Evolutionary conservation across 2,888 invertebrate species (phyloP), one percentile per base, ranked within the genome.

Genomic region (Noctua comes): DNA sequence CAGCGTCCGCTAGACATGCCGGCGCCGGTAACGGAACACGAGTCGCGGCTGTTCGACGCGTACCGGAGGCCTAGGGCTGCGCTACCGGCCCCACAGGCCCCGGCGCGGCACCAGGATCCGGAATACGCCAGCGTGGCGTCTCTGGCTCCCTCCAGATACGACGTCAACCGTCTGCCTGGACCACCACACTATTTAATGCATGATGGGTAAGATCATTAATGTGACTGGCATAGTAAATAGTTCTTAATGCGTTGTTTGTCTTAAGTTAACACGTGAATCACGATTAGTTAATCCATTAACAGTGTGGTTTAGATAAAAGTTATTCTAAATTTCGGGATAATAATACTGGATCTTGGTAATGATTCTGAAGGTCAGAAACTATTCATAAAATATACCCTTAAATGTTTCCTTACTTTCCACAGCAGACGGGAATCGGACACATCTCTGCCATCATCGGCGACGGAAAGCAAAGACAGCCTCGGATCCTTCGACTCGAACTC

Each of bases 401-500:
- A 40, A 40, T 40, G 40, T 40, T 40, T 40, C 59, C 21, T 74
- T 57, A 62, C 66, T 43, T 51, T 21, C 93, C 93, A 48, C 93
- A 96, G 96, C 86, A 96, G 97, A 82, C 94, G 98, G 89, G 97
- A 98, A 91, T 97, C 98, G 0, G 97, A 97, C 87, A 97, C 97
- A 62, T 97, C 97, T 2, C 93, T 97, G 83, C 97, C 97, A 75
- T 98, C 98, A 68, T 98, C 98, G 57, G 97, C 97, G 70, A 97
- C 97, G 83, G 97, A 97, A 85, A 98, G 97, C 92, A 98, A 98
- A 93, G 98, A 98, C 93, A 98, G 98, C 91, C 96, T 98, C 86
- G 97, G 97, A 86, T 98, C 98, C 66, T 97, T 97, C 94, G 98
- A 98, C 93, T 98, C 98, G 72, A 97, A 97, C 91, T 98, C 98